Conservation (phyloP, 2,797 vertebrate genomes). For the Bufotes viridis region DNA sequence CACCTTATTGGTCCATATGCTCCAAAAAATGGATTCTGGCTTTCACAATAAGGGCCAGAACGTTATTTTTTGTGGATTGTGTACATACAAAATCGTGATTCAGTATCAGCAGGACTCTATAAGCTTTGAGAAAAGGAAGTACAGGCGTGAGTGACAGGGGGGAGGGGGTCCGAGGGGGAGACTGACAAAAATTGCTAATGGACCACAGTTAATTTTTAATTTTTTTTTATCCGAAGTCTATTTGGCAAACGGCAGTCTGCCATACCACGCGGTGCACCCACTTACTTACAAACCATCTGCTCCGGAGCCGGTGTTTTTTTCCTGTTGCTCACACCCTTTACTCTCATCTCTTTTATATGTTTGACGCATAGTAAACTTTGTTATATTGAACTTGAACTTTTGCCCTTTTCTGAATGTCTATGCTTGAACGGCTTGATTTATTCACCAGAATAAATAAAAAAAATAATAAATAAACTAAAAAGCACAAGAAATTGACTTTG, state of each 20-base stretch:
- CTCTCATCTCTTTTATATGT: background rate
- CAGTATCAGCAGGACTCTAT: no score
- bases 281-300: constrained; percentile 1
- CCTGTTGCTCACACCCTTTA: background rate
- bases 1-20: background rate
- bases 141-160: background rate
- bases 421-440: background rate
- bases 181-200: background rate
- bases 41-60: background rate
- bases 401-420: background rate
- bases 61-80: no score
- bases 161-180: background rate
- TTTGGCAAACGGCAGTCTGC: background rate
- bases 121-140: background rate
- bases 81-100: no score
- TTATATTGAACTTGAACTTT: constrained; percentile 17
- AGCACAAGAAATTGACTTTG: background rate
- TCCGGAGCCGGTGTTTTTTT: background rate
- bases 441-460: background rate
- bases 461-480: background rate
- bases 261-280: background rate
- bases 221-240: background rate
- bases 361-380: background rate
- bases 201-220: background rate
- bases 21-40: background rate